Conservation (phyloP, 64 coral and sea anemone species). For the Stichodactyla mertensii region DNA sequence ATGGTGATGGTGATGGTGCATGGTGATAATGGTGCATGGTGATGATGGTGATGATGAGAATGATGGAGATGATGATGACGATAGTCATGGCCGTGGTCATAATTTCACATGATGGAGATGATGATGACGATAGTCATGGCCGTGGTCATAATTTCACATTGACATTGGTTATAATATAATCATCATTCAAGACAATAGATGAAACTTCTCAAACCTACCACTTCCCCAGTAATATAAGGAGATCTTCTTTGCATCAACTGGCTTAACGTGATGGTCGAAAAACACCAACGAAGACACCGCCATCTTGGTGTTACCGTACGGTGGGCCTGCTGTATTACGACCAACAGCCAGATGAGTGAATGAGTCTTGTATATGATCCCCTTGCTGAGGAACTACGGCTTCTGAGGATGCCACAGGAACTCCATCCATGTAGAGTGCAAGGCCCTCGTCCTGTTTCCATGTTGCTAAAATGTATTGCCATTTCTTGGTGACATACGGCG, state of each 20-base stretch:
- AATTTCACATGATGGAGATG: too few relatives aligned
- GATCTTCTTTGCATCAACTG: conserved; percentile 65
- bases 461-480: conserved; percentile 80
- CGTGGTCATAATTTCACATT: too few relatives aligned
- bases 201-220: conserved; percentile 36
- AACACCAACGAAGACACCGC: conserved; percentile 74
- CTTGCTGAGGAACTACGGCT: conserved; percentile 71
- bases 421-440: conserved; percentile 69
- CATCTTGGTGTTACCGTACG: conserved; percentile 93
- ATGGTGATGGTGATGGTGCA: too few relatives aligned
- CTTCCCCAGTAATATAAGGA: conserved; percentile 86
- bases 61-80: too few relatives aligned
- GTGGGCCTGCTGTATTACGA: conserved; percentile 63
- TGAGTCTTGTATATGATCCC: conserved; percentile 59
- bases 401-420: conserved; percentile 56
- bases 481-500: conserved; percentile 47
- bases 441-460: conserved; percentile 65
- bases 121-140: too few relatives aligned
- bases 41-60: too few relatives aligned
- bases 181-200: background rate
- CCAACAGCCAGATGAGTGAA: conserved; percentile 67
- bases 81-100: too few relatives aligned
- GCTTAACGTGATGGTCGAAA: conserved; percentile 56
- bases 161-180: background rate
- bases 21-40: too few relatives aligned